Conservation (phyloP, 2,797 vertebrate genomes). For the Eulemur rubriventer region DNA sequence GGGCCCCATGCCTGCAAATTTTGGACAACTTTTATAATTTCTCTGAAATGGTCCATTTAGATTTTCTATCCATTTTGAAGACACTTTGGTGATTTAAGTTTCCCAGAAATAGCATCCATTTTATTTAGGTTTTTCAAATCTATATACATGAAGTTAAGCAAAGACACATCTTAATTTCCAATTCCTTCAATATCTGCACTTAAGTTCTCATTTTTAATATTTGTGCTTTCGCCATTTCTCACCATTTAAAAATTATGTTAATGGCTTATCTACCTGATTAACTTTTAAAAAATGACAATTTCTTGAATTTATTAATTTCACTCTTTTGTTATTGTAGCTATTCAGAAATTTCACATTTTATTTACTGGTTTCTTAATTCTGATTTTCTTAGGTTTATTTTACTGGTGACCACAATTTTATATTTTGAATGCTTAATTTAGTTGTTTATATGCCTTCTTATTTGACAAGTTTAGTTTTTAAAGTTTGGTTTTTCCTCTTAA, state of each 20-base stretch:
- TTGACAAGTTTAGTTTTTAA: not conserved
- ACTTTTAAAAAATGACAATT: not conserved
- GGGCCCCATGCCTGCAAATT: not conserved
- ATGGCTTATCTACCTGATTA: not conserved
- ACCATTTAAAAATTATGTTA: not conserved
- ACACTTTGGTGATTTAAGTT: not conserved
- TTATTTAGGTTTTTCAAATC: constrained; percentile 20
- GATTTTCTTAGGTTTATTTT: not conserved
- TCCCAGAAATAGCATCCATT: not conserved
- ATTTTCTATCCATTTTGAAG: not conserved
- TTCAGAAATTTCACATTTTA: constrained; percentile 4
- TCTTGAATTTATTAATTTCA: not conserved
- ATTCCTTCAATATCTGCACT: not conserved
- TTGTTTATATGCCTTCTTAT: not conserved
- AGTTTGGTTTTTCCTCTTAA: not conserved
- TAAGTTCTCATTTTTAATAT: not conserved
- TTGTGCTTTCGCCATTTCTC: not conserved
- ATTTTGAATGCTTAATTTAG: not conserved
- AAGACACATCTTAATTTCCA: not conserved
- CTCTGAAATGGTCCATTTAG: not conserved
- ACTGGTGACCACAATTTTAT: not conserved
- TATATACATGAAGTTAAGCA: not conserved
- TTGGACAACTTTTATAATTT: not conserved
- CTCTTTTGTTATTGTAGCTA: not conserved
- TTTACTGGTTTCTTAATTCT: not conserved